phyloP scores from a whole-genome alignment of 2,888 invertebrate genomes.

The Balanococcus diminutus region DNA sequence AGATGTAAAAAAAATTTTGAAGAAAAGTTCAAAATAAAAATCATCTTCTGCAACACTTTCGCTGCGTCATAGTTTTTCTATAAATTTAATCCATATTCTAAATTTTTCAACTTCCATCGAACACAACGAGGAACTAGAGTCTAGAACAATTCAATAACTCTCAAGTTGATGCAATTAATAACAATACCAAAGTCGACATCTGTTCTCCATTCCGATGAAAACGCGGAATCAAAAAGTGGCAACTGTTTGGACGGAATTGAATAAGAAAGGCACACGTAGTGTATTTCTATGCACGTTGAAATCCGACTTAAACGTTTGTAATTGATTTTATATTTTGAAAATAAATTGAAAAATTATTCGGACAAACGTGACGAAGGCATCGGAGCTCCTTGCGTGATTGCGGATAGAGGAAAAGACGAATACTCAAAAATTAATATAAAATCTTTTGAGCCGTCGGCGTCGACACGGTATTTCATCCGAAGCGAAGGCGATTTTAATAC shows the following conservation, averaged over 20 bases:
- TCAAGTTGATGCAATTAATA: not conserved
- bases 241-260: not conserved
- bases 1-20: too few species aligned
- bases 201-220: not conserved
- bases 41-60: too few species aligned
- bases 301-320: conserved; percentile 8
- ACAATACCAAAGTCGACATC: not conserved
- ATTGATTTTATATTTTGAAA: conserved; percentile 21
- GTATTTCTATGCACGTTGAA: not conserved
- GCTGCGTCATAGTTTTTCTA: too few species aligned
- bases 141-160: not conserved
- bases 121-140: too few species aligned
- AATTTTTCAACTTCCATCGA: too few species aligned
- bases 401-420: not conserved
- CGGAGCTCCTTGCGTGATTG: not conserved
- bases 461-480: conserved; percentile 20
- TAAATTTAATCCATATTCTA: too few species aligned
- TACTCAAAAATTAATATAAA: conserved; percentile 18
- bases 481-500: conserved; percentile 3
- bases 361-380: not conserved
- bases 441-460: not conserved
- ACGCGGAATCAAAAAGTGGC: not conserved
- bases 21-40: too few species aligned
- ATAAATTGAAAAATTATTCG: conserved; percentile 36
- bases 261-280: not conserved